Evolutionary conservation across 1,140 invertebrate genomes (phyloP).

Genomic region (Drosophila pseudoobscura): DNA sequence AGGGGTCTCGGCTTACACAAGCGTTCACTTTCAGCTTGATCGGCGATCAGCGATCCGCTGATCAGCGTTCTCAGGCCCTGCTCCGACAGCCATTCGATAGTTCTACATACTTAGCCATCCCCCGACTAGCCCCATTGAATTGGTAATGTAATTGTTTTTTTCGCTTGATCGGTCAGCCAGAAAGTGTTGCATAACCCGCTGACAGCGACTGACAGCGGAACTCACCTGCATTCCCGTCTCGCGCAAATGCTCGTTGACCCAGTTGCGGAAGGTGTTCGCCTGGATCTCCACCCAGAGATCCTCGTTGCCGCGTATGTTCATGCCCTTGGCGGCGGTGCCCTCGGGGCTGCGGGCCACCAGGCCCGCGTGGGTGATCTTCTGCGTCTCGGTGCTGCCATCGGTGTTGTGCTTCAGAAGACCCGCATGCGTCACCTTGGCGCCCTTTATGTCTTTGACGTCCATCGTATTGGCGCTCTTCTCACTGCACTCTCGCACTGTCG

Average conservation of each 20-base stretch:
- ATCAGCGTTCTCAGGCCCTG: constrained; percentile 51
- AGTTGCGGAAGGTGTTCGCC: constrained; percentile 98
- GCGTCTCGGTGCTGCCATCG: constrained; percentile 82
- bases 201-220: constrained; percentile 6
- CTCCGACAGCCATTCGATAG: constrained; percentile 18
- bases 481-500: constrained; percentile 18
- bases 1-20: constrained; percentile 4
- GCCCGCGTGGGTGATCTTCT: constrained; percentile 87
- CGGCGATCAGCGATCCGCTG: constrained; percentile 9
- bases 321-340: constrained; percentile 94
- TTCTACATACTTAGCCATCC: constrained; percentile 29
- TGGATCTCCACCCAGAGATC: constrained; percentile 98
- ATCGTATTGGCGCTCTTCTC: constrained; percentile 44
- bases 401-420: constrained; percentile 80
- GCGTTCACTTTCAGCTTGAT: constrained; percentile 10
- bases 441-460: constrained; percentile 83
- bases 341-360: constrained; percentile 94
- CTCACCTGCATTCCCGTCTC: constrained; percentile 87
- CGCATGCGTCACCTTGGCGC: constrained; percentile 83
- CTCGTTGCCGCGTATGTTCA: constrained; percentile 96
- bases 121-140: constrained; percentile 29
- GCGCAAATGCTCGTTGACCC: constrained; percentile 97
- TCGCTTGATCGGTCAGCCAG: constrained; percentile 49
- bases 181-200: constrained; percentile 34
- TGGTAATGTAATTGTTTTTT: constrained; percentile 39